Percentiles rank a stretch among this genome's conserved stretches.
phyloP scores from a whole-genome alignment of 2,888 invertebrate genomes.

The Eilema depressum region DNA sequence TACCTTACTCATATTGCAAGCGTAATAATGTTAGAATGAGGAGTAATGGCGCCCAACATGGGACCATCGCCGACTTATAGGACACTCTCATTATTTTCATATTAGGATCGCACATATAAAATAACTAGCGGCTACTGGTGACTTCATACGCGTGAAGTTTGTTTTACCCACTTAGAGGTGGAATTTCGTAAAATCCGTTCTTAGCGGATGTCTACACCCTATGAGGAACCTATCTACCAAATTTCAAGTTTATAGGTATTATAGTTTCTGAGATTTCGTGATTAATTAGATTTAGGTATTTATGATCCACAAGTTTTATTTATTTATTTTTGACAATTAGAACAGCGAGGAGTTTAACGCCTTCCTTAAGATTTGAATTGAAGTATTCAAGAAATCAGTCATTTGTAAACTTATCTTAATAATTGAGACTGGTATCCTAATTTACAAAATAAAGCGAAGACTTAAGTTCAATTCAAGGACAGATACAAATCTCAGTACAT shows the following conservation, averaged over 20 bases:
- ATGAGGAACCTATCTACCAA: no score
- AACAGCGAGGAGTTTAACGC: neutral
- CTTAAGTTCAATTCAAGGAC: slow-evolving; percentile 25
- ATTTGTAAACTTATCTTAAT: neutral
- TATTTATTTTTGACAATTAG: neutral
- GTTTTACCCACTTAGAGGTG: no score
- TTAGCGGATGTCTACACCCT: no score
- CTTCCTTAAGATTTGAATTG: no score
- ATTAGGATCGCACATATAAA: slow-evolving; percentile 39
- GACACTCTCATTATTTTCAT: slow-evolving; percentile 47
- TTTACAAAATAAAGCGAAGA: slow-evolving; percentile 17
- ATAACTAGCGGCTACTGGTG: no score
- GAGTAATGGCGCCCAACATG: slow-evolving; percentile 49
- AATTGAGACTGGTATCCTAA: slow-evolving; percentile 3
- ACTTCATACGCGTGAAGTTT: no score
- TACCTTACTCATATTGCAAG: slow-evolving; percentile 42
- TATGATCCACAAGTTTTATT: no score
- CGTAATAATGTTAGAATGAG: slow-evolving; percentile 50
- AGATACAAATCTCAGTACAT: slow-evolving; percentile 26
- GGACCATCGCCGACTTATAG: slow-evolving; percentile 31
- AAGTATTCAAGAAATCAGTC: neutral
- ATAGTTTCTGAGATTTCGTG: no score
- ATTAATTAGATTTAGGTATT: no score
- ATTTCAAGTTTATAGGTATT: no score
- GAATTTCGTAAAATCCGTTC: no score